Evolutionary conservation across 1,140 invertebrate genomes (phyloP).

Genomic region (Homalodisca vitripennis): DNA sequence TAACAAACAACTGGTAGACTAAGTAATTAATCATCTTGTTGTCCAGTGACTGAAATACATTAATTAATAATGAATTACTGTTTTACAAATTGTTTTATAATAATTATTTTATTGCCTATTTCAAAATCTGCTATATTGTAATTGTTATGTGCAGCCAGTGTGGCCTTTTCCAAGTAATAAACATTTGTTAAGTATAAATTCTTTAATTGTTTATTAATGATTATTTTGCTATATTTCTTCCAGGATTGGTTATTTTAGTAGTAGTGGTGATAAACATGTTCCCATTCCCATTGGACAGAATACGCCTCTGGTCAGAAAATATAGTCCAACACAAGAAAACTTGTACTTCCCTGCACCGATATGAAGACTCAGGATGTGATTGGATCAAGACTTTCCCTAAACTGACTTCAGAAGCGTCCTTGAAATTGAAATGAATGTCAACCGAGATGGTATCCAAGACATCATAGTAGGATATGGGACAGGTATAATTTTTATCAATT

Average conservation of each 20-base stretch:
- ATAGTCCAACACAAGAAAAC: slow-evolving; percentile 32
- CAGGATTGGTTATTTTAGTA: slow-evolving; percentile 60
- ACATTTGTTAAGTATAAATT: too few relatives aligned
- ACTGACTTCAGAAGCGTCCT: slow-evolving; percentile 71
- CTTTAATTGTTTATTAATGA: too few relatives aligned
- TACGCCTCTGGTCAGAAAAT: slow-evolving; percentile 54
- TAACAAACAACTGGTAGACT: too few relatives aligned
- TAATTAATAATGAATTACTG: too few relatives aligned
- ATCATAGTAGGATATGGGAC: slow-evolving; percentile 79
- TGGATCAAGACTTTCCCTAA: slow-evolving; percentile 74
- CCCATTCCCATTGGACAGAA: slow-evolving; percentile 57
- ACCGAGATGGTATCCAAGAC: slow-evolving; percentile 71
- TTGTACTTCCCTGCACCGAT: slow-evolving; percentile 64
- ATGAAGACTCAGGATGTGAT: slow-evolving; percentile 63
- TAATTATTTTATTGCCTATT: too few relatives aligned
- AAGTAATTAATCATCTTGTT: too few relatives aligned
- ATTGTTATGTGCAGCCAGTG: too few relatives aligned
- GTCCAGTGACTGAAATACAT: too few relatives aligned
- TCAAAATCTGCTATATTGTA: too few relatives aligned
- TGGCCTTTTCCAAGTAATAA: too few relatives aligned
- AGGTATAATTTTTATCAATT: slow-evolving; percentile 60
- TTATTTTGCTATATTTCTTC: too few relatives aligned
- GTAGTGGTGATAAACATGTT: slow-evolving; percentile 66
- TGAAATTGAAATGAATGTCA: slow-evolving; percentile 71
- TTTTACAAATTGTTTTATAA: too few relatives aligned